Conservation (phyloP, 1,140 invertebrate genomes). For the Aphaenogaster rudis region DNA sequence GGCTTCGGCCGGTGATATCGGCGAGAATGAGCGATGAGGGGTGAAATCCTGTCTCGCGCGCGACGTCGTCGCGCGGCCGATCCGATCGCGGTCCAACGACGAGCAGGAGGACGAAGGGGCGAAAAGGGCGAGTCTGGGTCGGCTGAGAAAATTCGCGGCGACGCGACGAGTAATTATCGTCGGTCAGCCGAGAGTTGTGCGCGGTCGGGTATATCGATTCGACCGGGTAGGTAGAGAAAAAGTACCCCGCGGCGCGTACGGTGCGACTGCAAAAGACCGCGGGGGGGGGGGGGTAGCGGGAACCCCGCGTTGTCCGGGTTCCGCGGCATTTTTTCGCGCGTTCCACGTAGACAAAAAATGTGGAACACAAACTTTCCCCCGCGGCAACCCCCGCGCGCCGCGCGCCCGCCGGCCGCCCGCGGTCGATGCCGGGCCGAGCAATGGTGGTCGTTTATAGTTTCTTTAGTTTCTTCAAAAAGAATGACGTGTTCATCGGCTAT, state of each 20-base stretch:
- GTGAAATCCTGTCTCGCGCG: conserved; percentile 13
- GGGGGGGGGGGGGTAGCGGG: not conserved
- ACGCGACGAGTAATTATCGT: conserved; percentile 48
- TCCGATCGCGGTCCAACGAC: not conserved
- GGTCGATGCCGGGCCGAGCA: conserved; percentile 69
- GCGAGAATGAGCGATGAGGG: conserved; percentile 14
- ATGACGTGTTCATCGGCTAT: conserved; percentile 85
- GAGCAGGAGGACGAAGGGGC: not conserved
- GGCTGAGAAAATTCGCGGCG: conserved; percentile 25
- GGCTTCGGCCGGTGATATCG: not conserved
- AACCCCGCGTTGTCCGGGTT: conserved; percentile 4
- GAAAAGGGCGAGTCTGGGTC: not conserved
- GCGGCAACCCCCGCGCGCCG: not conserved
- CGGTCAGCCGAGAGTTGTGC: not conserved
- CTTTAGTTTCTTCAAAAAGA: conserved; percentile 85
- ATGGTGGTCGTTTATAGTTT: conserved; percentile 73
- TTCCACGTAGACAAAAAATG: conserved; percentile 65
- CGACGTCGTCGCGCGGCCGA: not conserved
- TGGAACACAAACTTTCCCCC: conserved; percentile 69
- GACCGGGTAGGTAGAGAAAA: conserved; percentile 8
- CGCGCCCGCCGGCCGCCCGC: conserved; percentile 7
- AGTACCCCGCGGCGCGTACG: not conserved
- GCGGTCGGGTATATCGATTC: conserved; percentile 40
- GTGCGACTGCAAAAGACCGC: not conserved
- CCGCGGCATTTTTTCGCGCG: conserved; percentile 42